These are phyloP conservation scores for Ochotona curzoniae DNA, from an alignment of 2,113 vertebrate genomes.

Conservation along the genomic window DNA sequence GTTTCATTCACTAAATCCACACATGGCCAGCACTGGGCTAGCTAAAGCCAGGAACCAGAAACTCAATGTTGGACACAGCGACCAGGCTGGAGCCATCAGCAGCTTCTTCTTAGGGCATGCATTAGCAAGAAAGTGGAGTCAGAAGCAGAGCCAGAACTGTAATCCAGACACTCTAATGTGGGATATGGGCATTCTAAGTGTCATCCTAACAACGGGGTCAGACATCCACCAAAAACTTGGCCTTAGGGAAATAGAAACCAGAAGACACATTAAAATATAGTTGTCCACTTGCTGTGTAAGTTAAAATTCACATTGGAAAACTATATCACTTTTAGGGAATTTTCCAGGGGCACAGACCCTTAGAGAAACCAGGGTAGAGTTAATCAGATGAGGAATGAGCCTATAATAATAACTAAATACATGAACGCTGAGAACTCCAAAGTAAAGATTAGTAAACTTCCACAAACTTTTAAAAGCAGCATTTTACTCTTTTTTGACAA, in stretches of 20 bases:
- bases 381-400: neutral
- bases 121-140: no score
- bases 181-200: no score
- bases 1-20: no score
- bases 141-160: no score
- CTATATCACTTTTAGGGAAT: slow-evolving; percentile 3
- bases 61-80: no score
- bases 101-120: no score
- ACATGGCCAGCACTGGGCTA: no score
- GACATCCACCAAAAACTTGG: neutral
- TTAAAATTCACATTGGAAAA: slow-evolving; percentile 18
- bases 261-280: neutral
- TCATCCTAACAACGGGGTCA: no score
- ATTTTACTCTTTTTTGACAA: neutral
- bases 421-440: neutral
- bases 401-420: neutral
- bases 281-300: neutral
- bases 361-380: neutral
- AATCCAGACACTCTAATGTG: no score
- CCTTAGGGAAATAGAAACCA: neutral
- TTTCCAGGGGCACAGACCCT: neutral
- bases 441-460: neutral
- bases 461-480: neutral
- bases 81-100: no score
- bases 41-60: no score